A percentile compares a stretch with the other conserved stretches of the same genome.
Evolutionary conservation across 1,140 invertebrate genomes (phyloP).

Genomic region (Zaprionus taronus): DNA sequence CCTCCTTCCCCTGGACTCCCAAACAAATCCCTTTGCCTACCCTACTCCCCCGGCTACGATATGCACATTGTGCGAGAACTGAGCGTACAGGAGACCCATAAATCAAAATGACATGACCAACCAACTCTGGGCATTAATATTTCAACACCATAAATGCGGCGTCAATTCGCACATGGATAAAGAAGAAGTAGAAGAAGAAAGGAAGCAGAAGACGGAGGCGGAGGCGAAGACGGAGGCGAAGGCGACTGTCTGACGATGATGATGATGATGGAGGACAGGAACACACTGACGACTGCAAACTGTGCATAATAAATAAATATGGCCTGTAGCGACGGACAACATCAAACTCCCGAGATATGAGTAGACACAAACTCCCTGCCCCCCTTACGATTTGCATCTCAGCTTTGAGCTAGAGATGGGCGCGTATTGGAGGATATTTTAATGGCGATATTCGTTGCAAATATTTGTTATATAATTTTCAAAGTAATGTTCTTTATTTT

Average conservation of each 20-base stretch:
- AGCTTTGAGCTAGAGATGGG: conserved; percentile 1
- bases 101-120: conserved; percentile 79
- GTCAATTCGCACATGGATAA: conserved; percentile 75
- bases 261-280: conserved; percentile 60
- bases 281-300: conserved; percentile 72
- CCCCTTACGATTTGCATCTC: not conserved
- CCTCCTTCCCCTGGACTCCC: not conserved
- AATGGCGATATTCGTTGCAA: not conserved
- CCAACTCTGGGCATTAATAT: conserved; percentile 80
- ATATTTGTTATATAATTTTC: not conserved
- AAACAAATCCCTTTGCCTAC: not conserved
- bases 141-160: conserved; percentile 81
- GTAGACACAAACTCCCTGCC: not conserved
- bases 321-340: conserved; percentile 32
- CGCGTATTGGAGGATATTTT: not conserved
- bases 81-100: conserved; percentile 63
- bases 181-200: conserved; percentile 24
- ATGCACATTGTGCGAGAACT: conserved; percentile 31
- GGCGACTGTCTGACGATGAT: conserved; percentile 35
- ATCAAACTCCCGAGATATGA: conserved; percentile 8
- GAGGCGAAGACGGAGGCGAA: not conserved
- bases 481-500: not conserved
- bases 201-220: not conserved
- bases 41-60: conserved; percentile 7
- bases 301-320: conserved; percentile 80